A percentile compares a stretch with the other conserved stretches of the same genome.
Conservation (phyloP, 2,797 vertebrate genomes). For the Ptychobarbus kaznakovi region DNA sequence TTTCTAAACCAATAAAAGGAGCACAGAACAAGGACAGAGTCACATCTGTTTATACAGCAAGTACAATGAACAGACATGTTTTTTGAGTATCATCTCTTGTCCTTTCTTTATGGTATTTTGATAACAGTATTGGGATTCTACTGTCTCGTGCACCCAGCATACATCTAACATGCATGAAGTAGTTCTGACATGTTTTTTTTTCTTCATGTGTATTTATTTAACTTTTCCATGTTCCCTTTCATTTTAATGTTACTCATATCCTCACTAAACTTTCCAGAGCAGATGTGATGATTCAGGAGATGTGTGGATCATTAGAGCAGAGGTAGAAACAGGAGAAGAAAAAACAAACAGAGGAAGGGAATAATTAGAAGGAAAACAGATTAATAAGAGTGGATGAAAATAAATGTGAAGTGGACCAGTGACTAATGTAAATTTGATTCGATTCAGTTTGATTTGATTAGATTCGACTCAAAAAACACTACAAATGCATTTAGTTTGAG, state of each 20-base stretch:
- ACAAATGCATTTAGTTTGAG: neutral
- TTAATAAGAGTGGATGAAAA: neutral
- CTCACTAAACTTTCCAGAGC: neutral
- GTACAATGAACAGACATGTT: neutral
- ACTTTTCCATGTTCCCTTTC: constrained; percentile 48
- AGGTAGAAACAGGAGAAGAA: constrained; percentile 63
- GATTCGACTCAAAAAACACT: neutral
- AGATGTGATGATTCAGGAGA: constrained; percentile 44
- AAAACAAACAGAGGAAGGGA: constrained; percentile 63
- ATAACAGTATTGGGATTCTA: neutral
- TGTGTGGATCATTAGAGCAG: constrained; percentile 76
- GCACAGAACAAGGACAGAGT: neutral
- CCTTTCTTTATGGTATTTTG: neutral
- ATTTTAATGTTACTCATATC: constrained; percentile 61
- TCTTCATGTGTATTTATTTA: neutral
- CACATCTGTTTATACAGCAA: neutral
- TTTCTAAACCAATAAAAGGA: neutral
- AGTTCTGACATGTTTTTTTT: neutral
- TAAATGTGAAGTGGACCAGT: neutral
- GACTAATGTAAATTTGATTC: constrained; percentile 2
- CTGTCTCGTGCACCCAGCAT: neutral
- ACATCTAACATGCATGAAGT: neutral
- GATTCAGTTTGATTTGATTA: neutral
- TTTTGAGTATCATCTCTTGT: neutral
- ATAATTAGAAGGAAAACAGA: constrained; percentile 72